Conservation (phyloP, 1,140 invertebrate genomes). For the Drosophila elegans region DNA sequence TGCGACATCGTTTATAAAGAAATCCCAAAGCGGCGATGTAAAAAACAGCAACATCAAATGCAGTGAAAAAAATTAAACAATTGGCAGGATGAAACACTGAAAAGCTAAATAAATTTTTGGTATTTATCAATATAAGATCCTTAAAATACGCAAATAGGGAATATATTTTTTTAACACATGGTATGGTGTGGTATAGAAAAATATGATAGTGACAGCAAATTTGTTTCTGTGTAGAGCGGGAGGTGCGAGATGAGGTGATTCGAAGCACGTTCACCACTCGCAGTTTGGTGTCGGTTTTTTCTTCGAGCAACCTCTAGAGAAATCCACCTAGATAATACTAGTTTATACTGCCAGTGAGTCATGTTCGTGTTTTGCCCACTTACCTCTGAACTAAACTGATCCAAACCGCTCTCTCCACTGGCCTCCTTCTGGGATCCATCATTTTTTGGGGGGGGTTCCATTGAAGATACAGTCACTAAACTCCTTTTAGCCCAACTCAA, state of each 20-base stretch:
- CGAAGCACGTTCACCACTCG: constrained; percentile 50
- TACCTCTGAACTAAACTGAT: constrained; percentile 46
- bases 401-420: constrained; percentile 28
- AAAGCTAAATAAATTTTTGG: not conserved
- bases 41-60: constrained; percentile 7
- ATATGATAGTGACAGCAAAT: not conserved
- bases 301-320: constrained; percentile 48
- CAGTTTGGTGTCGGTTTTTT: constrained; percentile 26
- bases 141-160: too few relatives aligned
- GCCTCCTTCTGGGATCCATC: constrained; percentile 3
- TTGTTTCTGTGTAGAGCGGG: constrained; percentile 10
- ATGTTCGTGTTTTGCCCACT: constrained; percentile 54
- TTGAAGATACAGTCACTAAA: constrained; percentile 22
- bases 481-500: too few relatives aligned
- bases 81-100: not conserved
- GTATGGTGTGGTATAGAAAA: too few relatives aligned
- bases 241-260: constrained; percentile 48
- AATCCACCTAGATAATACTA: constrained; percentile 52
- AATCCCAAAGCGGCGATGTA: constrained; percentile 28
- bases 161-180: too few relatives aligned
- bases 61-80: constrained; percentile 9
- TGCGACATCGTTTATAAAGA: constrained; percentile 51
- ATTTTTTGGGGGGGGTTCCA: not conserved
- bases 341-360: constrained; percentile 63
- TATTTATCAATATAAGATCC: not conserved